These are phyloP conservation scores for Bombylius major DNA, from an alignment of 2,888 invertebrate genomes.

Conservation along the genomic window DNA sequence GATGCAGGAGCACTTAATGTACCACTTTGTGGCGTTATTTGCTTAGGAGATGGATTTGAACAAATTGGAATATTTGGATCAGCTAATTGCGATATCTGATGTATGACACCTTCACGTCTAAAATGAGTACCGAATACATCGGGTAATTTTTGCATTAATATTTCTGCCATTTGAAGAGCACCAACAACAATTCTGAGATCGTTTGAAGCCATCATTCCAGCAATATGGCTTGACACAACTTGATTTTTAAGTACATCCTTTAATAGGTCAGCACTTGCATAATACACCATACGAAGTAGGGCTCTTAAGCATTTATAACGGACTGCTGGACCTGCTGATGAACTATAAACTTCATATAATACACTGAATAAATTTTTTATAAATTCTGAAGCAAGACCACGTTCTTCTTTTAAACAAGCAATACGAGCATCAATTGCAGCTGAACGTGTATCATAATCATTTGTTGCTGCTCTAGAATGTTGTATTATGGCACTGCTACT, in stretches of 20 bases:
- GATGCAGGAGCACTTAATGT: constrained; percentile 31
- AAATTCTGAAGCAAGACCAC: constrained; percentile 54
- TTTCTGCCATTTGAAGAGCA: constrained; percentile 92
- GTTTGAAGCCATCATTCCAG: constrained; percentile 95
- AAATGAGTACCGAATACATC: constrained; percentile 93
- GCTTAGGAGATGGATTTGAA: constrained; percentile 43
- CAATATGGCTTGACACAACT: constrained; percentile 90
- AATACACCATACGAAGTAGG: constrained; percentile 90
- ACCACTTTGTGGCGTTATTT: constrained; percentile 28
- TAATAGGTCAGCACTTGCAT: constrained; percentile 76
- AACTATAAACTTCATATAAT: constrained; percentile 95
- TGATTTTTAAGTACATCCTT: constrained; percentile 56
- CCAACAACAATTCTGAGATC: constrained; percentile 95
- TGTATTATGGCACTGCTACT: constrained; percentile 7
- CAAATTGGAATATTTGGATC: constrained; percentile 52
- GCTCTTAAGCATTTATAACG: constrained; percentile 94
- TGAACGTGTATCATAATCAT: constrained; percentile 2
- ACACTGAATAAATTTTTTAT: constrained; percentile 81
- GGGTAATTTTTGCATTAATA: constrained; percentile 91
- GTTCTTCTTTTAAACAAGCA: constrained; percentile 55
- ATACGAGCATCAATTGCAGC: constrained; percentile 48
- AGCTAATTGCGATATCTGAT: constrained; percentile 62
- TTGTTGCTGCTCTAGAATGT: background rate
- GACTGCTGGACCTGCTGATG: constrained; percentile 94
- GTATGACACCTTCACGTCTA: constrained; percentile 93